phyloP scores from a whole-genome alignment of 2,888 invertebrate genomes.

The Elgonia sp. region DNA sequence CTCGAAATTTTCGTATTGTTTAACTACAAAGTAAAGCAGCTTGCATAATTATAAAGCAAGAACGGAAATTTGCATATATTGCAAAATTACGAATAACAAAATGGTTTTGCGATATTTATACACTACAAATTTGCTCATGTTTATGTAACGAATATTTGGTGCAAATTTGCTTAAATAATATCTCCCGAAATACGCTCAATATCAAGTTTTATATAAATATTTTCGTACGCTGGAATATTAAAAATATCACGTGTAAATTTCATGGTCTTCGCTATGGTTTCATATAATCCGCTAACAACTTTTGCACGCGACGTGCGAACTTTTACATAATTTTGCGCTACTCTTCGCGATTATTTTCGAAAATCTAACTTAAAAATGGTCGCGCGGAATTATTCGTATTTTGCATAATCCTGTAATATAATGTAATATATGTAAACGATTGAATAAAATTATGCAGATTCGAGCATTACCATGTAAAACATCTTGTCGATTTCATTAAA shows the following conservation, averaged over 20 bases:
- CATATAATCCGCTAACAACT: constrained; percentile 46
- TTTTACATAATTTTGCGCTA: constrained; percentile 53
- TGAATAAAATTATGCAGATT: constrained; percentile 70
- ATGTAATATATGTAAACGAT: constrained; percentile 72
- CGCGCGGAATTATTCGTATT: constrained; percentile 60
- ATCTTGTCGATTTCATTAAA: constrained; percentile 72
- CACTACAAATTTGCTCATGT: not conserved
- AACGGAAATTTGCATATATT: not conserved
- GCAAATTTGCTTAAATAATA: constrained; percentile 20
- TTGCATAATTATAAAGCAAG: no score
- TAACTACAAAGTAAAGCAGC: no score
- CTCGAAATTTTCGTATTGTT: no score
- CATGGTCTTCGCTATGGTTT: constrained; percentile 13
- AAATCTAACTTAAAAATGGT: constrained; percentile 60
- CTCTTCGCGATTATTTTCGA: constrained; percentile 55
- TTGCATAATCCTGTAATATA: constrained; percentile 68
- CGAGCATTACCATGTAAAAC: constrained; percentile 71
- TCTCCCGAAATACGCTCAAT: no score
- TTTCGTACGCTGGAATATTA: constrained; percentile 16
- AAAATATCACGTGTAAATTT: constrained; percentile 45
- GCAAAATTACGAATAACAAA: not conserved
- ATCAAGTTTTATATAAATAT: no score
- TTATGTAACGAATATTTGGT: constrained; percentile 12
- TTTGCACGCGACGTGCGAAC: constrained; percentile 18
- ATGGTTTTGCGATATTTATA: constrained; percentile 3